Evolutionary conservation across 2,797 vertebrate species (phyloP), one percentile per base, ranked within the genome.

Genomic region (Argya squamiceps): DNA sequence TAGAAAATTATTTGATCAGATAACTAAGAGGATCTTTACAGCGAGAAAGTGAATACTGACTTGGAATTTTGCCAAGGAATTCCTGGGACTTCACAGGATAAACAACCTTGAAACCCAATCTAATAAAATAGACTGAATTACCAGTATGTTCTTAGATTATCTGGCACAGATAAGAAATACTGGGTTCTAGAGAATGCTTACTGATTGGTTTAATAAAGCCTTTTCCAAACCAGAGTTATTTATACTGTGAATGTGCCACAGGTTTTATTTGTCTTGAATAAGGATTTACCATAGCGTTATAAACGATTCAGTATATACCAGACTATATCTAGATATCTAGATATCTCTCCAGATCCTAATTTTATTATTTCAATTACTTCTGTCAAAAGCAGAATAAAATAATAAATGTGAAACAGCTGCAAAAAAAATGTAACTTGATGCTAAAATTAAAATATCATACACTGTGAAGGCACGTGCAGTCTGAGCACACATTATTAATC

Each of bases 1-100:
- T 47, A 87, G 41, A 93, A 70, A 84, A 87, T 32, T 21, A 74
- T 53, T 79, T 64, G 37, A 73, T 82, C 56, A 64, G 53, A 20
- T 64, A 89, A 74, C 41, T 39, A 44, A 55, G 39, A 78, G 7
- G 47, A 64, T 29, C 52, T 78, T 88, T 34, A 41, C 12, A 91
- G 22, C 13, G 17, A 93, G 68, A 92, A 83, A 60, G 34, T 30
- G 18, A 92, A 73, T 8, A 18, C 21, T 47, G 58, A 63, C 79
- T 84, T 89, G 84, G 47, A 92, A 75, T 82, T 93, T 88, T 94
- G 76, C 73, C 87, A 85, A 86, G 30, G 21, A 81, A 92, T 89
- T 92, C 58, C 39, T 43, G 32, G 11, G 84, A 64, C 70, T 78
- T 95, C 1, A 1, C 34, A 67, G 34, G 34, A 73, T 63, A 78